phyloP scores from a whole-genome alignment of 1,140 invertebrate genomes.

The Meloidogyne hapla region DNA sequence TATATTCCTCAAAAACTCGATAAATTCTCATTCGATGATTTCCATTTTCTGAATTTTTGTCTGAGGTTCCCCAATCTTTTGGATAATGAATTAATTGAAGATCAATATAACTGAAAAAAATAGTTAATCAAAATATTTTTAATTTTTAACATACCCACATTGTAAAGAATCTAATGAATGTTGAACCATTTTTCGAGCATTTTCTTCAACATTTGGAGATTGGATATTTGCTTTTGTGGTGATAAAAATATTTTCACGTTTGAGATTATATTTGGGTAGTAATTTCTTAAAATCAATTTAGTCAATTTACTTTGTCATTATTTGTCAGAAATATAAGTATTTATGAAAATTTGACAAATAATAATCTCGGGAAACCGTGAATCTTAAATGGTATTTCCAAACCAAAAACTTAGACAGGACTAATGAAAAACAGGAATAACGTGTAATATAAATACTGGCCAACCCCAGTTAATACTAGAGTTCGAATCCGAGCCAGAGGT shows the following conservation, averaged over 20 bases:
- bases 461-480: no score
- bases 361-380: no score
- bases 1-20: conserved; percentile 38
- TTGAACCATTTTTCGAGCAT: conserved; percentile 30
- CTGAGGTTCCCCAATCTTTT: conserved; percentile 38
- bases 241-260: conserved; percentile 51
- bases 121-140: conserved; percentile 10
- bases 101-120: conserved; percentile 45
- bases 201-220: conserved; percentile 31
- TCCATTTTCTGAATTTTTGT: conserved; percentile 41
- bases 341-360: background rate
- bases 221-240: conserved; percentile 47
- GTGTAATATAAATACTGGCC: no score
- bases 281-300: conserved; percentile 46
- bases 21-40: conserved; percentile 29
- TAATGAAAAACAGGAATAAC: no score
- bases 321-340: background rate
- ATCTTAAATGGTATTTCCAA: no score
- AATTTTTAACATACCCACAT: conserved; percentile 15
- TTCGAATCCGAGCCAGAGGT: no score
- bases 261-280: conserved; percentile 45
- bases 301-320: no score
- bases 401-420: no score
- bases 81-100: conserved; percentile 48
- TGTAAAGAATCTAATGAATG: conserved; percentile 27